Evolutionary conservation across 2,888 invertebrate genomes (phyloP), one percentile per base, ranked within the genome.

Genomic region (Crematogaster levior): DNA sequence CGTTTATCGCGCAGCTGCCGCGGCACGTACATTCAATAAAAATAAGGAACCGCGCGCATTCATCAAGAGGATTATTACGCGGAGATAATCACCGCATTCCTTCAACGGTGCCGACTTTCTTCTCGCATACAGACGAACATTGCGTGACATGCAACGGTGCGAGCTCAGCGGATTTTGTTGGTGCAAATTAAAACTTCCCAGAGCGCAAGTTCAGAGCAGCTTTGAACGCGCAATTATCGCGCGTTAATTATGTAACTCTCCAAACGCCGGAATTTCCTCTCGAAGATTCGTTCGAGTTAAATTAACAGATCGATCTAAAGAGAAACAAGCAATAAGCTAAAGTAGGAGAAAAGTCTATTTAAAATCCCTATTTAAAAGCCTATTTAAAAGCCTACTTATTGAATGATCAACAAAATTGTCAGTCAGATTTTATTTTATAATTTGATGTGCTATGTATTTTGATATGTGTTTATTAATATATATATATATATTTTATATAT

Each of bases 61-160:
- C 27, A 68, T 75, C 51, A 53, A 6, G 9, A 30, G 21, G 40
- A 21, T 21, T 43, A 56, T 66, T 43, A 40, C 53, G 10, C 43
- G 21, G 3, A 56, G 77, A 53, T 77, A 77, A 77, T 77, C 68
- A 4, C 40, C 15, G 53, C 75, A 77, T 77, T 77, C 68, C 68
- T 68, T 21, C 68, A 21, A 34, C 9, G n/a, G 18, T 27, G 21
- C 21, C 53, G 56, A 34, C 43, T 77, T 68, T 56, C 68, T 65
- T 65, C 40, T 34, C 24, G 65, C 37, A 53, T 6, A 40, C 40
- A n/a, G 37, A 40, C 51, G 40, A 66, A 21, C 18, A 37, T 15
- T 21, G 18, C 15, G 21, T 12, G n/a, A n/a, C 30, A 18, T 10
- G 40, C 27, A 15, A 24, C 30, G 34, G 0, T 48, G 46, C 40